Base-by-base conservation (phyloP, 2,888 invertebrate species). In the Cacoxenus indagator region DNA sequence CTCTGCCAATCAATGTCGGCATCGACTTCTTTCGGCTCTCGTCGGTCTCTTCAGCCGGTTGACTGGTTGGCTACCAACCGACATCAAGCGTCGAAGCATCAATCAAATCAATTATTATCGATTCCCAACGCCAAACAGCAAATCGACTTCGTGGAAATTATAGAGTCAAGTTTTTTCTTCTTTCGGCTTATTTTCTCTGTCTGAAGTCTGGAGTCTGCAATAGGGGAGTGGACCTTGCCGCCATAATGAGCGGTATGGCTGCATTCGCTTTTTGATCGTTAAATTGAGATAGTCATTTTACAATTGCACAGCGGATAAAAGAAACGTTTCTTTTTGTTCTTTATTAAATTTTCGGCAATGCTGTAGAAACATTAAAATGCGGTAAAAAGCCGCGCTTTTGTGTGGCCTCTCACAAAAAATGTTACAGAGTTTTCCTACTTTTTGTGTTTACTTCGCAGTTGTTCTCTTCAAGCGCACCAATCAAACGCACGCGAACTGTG, bases 71-170 rank as follows among this genome's bases (percentile, higher is more conserved):
- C 65, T 24, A 37, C 54, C 65, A 29, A 71, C 29, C 74, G 65
- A 27, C 69, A 66, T 69, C 74, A 71, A 70, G 69, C 77, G 78
- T 73, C 76, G 81, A 84, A 77, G 81, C 86, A 84, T 85, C 85
- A 85, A 86, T 85, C 85, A 85, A 86, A 86, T 85, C 86, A 85
- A 85, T 85, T 86, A 85, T 86, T 86, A 86, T 85, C 82, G 85
- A 85, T 82, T 71, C 70, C 43, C 62, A 24, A 11, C 31, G 57
- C 43, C 55, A 54, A 45, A 61, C 45, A 31, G 45, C 31, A 61
- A 81, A 78, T 51, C 73, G 77, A 73, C 70, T 78, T 82, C 82
- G 77, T 76, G 76, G 78, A 81, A 81, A 80, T 78, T 74, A 78
- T 81, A 77, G 54, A 54, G 45, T 29, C 46, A 65, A 54, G 72